Conservation (phyloP, 2,888 invertebrate species). For the Hypolimnas misippus region DNA sequence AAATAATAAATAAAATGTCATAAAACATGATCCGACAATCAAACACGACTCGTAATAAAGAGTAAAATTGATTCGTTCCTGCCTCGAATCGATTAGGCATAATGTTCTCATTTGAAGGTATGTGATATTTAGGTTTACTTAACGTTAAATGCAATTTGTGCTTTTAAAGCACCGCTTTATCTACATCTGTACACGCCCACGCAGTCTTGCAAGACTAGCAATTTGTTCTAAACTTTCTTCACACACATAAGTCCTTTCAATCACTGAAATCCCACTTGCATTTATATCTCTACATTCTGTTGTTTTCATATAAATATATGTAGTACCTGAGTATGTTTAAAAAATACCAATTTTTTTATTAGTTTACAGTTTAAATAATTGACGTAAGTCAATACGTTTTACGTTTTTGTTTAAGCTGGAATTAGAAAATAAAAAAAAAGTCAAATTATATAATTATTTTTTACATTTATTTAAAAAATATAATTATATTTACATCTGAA, state of each 20-base stretch:
- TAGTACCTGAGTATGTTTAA: neutral
- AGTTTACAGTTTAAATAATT: too few species aligned
- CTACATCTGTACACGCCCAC: slow-evolving; percentile 32
- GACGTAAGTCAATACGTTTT: too few species aligned
- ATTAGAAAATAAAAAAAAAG: too few species aligned
- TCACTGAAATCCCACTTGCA: neutral
- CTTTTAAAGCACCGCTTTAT: slow-evolving; percentile 28
- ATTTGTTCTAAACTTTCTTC: slow-evolving; percentile 29
- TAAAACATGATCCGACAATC: too few species aligned
- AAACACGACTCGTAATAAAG: too few species aligned
- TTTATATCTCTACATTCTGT: neutral
- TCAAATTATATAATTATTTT: too few species aligned
- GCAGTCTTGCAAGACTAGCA: slow-evolving; percentile 14
- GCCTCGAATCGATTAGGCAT: slow-evolving; percentile 20
- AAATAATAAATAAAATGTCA: too few species aligned
- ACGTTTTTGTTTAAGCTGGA: too few species aligned
- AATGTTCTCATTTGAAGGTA: slow-evolving; percentile 21
- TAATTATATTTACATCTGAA: too few species aligned
- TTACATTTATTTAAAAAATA: too few species aligned
- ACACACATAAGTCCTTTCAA: slow-evolving; percentile 1
- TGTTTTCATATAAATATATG: neutral
- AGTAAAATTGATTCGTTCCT: slow-evolving; percentile 14
- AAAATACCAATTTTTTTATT: too few species aligned
- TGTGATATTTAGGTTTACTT: slow-evolving; percentile 28
- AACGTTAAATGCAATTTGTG: slow-evolving; percentile 27